Evolutionary conservation across 2,113 vertebrate species (phyloP).

Genomic region (Protobothrops mucrosquamatus): DNA sequence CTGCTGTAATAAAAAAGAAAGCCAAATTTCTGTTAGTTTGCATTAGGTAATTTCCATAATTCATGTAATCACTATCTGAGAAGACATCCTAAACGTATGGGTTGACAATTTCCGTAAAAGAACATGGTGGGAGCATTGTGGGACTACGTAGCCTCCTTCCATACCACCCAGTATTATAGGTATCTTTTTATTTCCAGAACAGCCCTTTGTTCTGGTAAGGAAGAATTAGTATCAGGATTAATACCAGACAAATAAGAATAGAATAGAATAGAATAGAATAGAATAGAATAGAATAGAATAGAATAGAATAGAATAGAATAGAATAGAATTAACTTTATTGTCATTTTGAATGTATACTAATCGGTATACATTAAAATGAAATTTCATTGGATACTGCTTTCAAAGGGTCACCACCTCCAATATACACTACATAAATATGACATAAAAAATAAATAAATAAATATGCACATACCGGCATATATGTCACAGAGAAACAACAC

Average conservation of each 20-base stretch:
- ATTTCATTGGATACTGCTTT: too few relatives aligned
- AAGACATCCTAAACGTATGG: neutral
- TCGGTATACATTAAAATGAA: too few relatives aligned
- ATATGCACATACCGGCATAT: too few relatives aligned
- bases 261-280: too few relatives aligned
- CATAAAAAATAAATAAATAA: too few relatives aligned
- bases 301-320: too few relatives aligned
- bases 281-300: too few relatives aligned
- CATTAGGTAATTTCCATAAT: neutral
- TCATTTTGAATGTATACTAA: too few relatives aligned
- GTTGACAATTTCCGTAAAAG: neutral
- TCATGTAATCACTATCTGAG: neutral
- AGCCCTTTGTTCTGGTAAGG: neutral
- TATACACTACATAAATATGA: too few relatives aligned
- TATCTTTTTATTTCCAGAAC: constrained; percentile 20
- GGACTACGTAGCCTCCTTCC: neutral
- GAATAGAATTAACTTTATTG: too few relatives aligned
- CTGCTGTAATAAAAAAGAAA: neutral
- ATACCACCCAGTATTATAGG: neutral
- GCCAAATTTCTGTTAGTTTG: neutral
- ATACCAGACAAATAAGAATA: neutral
- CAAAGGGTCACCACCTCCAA: too few relatives aligned
- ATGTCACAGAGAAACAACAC: too few relatives aligned
- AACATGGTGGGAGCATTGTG: neutral
- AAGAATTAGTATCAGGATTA: neutral